Evolutionary conservation across 2,888 invertebrate genomes (phyloP).

Genomic region (Lycia hirtaria): DNA sequence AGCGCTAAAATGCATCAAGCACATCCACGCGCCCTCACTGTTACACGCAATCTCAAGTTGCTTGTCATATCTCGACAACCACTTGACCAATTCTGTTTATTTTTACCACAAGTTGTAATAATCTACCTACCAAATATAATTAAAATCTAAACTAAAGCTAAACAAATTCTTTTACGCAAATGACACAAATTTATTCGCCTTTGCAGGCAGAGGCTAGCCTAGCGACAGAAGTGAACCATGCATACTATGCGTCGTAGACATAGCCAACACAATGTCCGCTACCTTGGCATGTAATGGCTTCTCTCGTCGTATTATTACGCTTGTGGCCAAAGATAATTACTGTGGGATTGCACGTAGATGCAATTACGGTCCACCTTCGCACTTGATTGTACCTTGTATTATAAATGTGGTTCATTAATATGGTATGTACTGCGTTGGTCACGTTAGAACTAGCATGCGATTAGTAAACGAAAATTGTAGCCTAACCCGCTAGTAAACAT

Average conservation of each 20-base stretch:
- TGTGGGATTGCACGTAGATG: slow-evolving; percentile 72
- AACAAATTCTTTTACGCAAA: too few species aligned
- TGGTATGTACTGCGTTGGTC: slow-evolving; percentile 7
- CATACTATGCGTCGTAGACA: slow-evolving; percentile 2
- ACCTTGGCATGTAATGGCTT: slow-evolving; percentile 63
- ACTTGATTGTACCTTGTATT: slow-evolving; percentile 49
- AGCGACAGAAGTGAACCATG: neutral
- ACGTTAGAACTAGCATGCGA: slow-evolving; percentile 13
- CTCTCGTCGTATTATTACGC: slow-evolving; percentile 62
- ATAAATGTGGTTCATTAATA: slow-evolving; percentile 11
- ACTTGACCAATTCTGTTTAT: too few species aligned
- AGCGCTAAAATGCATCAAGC: too few species aligned
- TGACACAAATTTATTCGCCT: neutral
- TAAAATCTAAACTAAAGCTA: too few species aligned
- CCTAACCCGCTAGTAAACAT: neutral
- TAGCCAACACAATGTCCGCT: slow-evolving; percentile 45
- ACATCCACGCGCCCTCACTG: too few species aligned
- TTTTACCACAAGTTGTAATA: too few species aligned
- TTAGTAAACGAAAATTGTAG: neutral
- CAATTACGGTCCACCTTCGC: slow-evolving; percentile 61
- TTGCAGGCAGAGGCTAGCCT: neutral
- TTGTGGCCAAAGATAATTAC: slow-evolving; percentile 73
- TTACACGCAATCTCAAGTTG: too few species aligned
- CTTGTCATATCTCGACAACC: too few species aligned
- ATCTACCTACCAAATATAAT: too few species aligned